A percentile compares a stretch with the other conserved stretches of the same genome.
These are phyloP conservation scores for Apostichopus leukothele DNA, from an alignment of 53 echinoderm and acorn worm genomes.

Conservation along the genomic window DNA sequence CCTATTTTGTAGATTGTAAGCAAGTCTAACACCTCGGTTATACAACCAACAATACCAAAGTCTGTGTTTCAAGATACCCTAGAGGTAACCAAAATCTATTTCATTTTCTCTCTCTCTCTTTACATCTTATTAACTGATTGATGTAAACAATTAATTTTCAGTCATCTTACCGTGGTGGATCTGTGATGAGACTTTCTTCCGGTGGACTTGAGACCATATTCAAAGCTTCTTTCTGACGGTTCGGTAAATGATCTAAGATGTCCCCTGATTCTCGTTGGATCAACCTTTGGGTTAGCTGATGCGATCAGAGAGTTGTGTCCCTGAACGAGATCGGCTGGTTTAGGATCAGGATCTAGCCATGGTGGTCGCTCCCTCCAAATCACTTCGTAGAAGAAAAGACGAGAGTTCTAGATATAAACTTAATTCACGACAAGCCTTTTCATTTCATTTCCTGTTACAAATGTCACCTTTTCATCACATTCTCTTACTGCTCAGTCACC, in stretches of 20 bases:
- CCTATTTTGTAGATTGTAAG: no score
- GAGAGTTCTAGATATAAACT: neutral
- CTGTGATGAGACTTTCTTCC: conserved; percentile 73
- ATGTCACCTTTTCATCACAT: neutral
- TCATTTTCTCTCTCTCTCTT: no score
- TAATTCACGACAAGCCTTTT: neutral
- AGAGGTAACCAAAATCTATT: no score
- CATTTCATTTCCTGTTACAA: neutral
- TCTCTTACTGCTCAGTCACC: neutral
- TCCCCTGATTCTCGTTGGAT: conserved; percentile 51
- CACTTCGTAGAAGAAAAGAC: neutral
- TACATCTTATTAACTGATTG: no score
- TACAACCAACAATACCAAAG: no score
- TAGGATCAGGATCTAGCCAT: conserved; percentile 86
- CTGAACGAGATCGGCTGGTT: conserved; percentile 68
- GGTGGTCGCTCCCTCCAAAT: conserved; percentile 65
- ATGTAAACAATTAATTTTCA: no score
- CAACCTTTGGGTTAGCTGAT: conserved; percentile 76
- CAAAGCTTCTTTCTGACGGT: conserved; percentile 65
- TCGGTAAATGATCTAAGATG: conserved; percentile 87
- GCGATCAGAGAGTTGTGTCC: conserved; percentile 70
- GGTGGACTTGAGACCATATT: conserved; percentile 71
- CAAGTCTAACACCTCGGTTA: no score
- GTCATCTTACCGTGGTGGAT: conserved; percentile 46
- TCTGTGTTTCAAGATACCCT: no score